Evolutionary conservation across 1,140 invertebrate genomes (phyloP).

Genomic region (Coptotermes formosanus): DNA sequence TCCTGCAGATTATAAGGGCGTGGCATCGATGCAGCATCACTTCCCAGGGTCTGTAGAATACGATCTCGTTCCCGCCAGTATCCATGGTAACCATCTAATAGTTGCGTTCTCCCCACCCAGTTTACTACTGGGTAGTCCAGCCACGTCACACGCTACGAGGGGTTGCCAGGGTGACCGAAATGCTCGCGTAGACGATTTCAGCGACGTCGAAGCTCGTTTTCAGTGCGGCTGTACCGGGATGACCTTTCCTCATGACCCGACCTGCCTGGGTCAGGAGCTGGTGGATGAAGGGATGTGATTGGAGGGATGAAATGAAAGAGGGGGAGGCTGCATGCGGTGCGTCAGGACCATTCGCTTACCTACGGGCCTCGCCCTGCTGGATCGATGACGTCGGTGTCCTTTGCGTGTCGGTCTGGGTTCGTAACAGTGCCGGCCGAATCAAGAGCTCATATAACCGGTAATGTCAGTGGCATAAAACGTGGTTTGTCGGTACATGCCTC

Average conservation of each 20-base stretch:
- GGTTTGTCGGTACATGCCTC: too few relatives aligned
- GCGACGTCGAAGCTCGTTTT: background rate
- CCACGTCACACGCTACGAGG: background rate
- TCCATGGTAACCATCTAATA: background rate
- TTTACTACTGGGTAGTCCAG: constrained; percentile 2
- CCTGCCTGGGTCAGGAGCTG: constrained; percentile 10
- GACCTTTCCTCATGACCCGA: constrained; percentile 11
- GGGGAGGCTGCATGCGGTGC: background rate
- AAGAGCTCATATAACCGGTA: background rate
- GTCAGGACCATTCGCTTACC: background rate
- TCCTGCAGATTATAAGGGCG: background rate
- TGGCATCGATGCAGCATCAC: background rate
- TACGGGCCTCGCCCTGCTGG: background rate
- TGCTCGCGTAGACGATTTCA: background rate
- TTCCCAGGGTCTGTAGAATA: background rate
- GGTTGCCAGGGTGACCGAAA: constrained; percentile 11
- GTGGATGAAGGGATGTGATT: background rate
- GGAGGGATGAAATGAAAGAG: background rate
- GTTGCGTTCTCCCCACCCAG: background rate
- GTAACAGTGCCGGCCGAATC: background rate
- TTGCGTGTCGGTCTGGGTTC: background rate
- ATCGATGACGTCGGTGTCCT: background rate
- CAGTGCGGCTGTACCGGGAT: background rate
- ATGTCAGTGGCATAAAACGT: background rate
- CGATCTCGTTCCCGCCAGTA: background rate